phyloP scores from a whole-genome alignment of 2,113 vertebrate genomes.

The Pogona vitticeps region DNA sequence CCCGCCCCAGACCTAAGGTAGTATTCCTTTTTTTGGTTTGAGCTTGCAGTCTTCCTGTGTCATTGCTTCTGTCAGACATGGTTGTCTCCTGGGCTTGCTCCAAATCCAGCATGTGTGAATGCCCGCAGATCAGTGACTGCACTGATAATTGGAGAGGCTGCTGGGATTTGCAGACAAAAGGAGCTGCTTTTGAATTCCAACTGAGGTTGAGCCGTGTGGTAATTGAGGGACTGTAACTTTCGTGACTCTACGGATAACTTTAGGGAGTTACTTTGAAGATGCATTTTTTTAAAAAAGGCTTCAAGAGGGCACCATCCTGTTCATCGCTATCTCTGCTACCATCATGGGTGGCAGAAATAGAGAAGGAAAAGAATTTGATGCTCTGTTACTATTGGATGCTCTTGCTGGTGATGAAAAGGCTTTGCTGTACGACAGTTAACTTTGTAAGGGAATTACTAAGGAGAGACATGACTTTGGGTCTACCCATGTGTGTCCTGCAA shows the following conservation, averaged over 20 bases:
- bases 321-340: fast-evolving
- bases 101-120: conserved; percentile 29
- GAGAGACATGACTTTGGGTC: background rate
- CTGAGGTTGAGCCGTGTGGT: conserved; percentile 43
- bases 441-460: background rate
- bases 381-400: conserved; percentile 12
- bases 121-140: conserved; percentile 51
- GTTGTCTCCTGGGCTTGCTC: conserved; percentile 1
- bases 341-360: background rate
- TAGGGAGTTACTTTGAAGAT: conserved; percentile 54
- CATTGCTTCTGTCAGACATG: fast-evolving
- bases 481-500: background rate
- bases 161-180: conserved; percentile 46
- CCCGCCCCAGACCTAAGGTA: background rate
- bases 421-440: background rate
- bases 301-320: conserved; percentile 12
- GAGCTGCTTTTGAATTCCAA: conserved; percentile 59
- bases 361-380: conserved; percentile 10
- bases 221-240: conserved; percentile 20
- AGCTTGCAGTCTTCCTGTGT: conserved; percentile 30
- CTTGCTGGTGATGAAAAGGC: conserved; percentile 10
- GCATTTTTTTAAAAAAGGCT: conserved; percentile 43
- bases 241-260: background rate
- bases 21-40: conserved; percentile 14
- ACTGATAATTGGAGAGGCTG: conserved; percentile 56